Conservation (phyloP, 2,888 invertebrate genomes). For the Eristalis pertinax region DNA sequence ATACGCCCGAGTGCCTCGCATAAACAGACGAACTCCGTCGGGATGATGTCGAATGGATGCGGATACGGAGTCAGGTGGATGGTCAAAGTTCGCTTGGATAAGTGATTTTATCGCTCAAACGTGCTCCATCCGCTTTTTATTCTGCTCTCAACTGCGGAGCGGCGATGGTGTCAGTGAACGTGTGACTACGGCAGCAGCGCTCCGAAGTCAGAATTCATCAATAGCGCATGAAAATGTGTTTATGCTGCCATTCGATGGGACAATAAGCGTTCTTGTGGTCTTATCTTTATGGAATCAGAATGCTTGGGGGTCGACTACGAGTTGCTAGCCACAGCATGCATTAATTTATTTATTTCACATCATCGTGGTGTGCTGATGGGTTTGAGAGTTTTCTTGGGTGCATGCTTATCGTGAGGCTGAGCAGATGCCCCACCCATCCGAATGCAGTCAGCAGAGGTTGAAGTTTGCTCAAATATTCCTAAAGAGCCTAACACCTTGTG, state of each 20-base stretch:
- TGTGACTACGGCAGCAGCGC: not conserved
- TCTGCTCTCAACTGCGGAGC: too few relatives aligned
- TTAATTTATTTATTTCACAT: too few relatives aligned
- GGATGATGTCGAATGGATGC: not conserved
- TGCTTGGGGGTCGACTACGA: not conserved
- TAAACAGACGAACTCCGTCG: constrained; percentile 13
- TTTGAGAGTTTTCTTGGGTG: too few relatives aligned
- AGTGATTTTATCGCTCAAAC: not conserved
- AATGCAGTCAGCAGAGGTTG: too few relatives aligned
- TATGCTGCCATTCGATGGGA: not conserved
- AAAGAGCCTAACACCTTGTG: too few relatives aligned
- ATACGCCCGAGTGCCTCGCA: constrained; percentile 51
- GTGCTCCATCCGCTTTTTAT: not conserved
- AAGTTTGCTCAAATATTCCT: too few relatives aligned
- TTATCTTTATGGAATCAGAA: not conserved
- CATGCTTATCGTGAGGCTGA: too few relatives aligned
- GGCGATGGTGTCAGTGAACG: too few relatives aligned
- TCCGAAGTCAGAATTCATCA: not conserved
- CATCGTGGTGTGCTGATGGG: too few relatives aligned
- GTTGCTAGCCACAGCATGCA: too few relatives aligned
- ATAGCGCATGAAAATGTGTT: not conserved
- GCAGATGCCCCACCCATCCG: too few relatives aligned
- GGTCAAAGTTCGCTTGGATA: not conserved
- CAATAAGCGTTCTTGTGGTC: not conserved
- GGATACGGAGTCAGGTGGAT: not conserved